A percentile compares a stretch with the other conserved stretches of the same genome.
phyloP scores from a whole-genome alignment of 2,113 vertebrate species.

The Ciconia maguari region DNA sequence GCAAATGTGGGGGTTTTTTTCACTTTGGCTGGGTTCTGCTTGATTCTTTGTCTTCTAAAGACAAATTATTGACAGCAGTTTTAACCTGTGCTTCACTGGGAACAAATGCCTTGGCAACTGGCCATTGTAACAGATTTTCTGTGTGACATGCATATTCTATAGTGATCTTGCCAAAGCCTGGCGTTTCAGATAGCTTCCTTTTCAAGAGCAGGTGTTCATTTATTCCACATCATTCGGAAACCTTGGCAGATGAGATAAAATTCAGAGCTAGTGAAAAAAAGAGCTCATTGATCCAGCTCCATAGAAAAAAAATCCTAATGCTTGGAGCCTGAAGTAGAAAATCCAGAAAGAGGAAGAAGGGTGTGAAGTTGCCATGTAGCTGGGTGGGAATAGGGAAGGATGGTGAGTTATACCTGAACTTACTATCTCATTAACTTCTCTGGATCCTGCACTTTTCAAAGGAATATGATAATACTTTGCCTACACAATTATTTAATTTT shows the following conservation, averaged over 20 bases:
- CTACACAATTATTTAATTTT: background rate
- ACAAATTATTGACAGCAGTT: background rate
- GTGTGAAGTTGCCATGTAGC: background rate
- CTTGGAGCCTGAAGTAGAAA: background rate
- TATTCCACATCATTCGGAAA: conserved; percentile 54
- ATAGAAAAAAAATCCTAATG: background rate
- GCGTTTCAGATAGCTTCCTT: conserved; percentile 36
- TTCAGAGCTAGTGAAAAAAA: background rate
- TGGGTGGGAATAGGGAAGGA: background rate
- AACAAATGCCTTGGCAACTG: conserved; percentile 11
- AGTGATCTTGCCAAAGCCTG: conserved; percentile 34
- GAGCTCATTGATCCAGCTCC: background rate
- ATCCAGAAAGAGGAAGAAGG: background rate
- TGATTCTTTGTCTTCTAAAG: background rate
- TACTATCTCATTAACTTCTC: background rate
- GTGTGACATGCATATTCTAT: background rate
- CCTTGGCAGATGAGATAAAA: conserved; percentile 34
- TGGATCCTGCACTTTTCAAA: background rate
- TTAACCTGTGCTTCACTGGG: conserved; percentile 27
- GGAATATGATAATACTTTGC: background rate
- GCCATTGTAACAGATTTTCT: conserved; percentile 45
- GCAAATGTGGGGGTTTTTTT: background rate
- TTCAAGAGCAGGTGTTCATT: conserved; percentile 60
- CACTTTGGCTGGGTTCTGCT: background rate
- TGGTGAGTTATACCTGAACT: background rate